Base-by-base conservation (phyloP, 2,888 invertebrate species). In the Cylindroiulus punctatus region DNA sequence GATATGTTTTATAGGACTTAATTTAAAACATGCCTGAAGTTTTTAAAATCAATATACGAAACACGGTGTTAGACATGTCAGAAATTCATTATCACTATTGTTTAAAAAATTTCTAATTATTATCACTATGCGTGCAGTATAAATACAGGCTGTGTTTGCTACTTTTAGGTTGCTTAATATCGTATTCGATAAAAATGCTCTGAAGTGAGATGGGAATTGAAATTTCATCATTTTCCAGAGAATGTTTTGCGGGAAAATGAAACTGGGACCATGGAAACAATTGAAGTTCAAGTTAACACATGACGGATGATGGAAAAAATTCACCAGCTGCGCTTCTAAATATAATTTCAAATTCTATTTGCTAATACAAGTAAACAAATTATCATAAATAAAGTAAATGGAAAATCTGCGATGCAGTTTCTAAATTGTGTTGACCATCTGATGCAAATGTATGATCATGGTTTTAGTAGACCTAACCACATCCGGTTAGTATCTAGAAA, bases 41-140 rank as follows among this genome's bases (percentile, higher is more conserved):
- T 26, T 12, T 12, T 65, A 10, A 8, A 65, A 26, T n/a, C 65
- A 76, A 65, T 0, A 65, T 65, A 76, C 12, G 1, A 2, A 12
- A 14, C 76, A 76, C 2, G 4, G 76, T 26, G 30, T 30, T 76
- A 7, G 14, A 76, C 30, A 30, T 52, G 52, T 76, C 76, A 76
- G 26, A 14, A 14, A 30, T 76, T 3, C 30, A 76, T 26, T 76
- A 76, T 26, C 30, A 30, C 1, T 12, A 44, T 44, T 44, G 44
- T 8, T 44, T 44, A 8, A 44, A 44, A 44, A 44, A 44, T 65
- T 65, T 22, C 26, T 65, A 65, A 26, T 10, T 12, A 76, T 30
- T 76, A 76, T 30, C 76, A 76, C 76, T 76, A 76, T 26, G 14
- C 30, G 76, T 30, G 76, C 76, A 76, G 14, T 76, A 76, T 65